Evolutionary conservation across 2,888 invertebrate genomes (phyloP), one percentile per base, ranked within the genome.

Genomic region (Diarsia brunnea): DNA sequence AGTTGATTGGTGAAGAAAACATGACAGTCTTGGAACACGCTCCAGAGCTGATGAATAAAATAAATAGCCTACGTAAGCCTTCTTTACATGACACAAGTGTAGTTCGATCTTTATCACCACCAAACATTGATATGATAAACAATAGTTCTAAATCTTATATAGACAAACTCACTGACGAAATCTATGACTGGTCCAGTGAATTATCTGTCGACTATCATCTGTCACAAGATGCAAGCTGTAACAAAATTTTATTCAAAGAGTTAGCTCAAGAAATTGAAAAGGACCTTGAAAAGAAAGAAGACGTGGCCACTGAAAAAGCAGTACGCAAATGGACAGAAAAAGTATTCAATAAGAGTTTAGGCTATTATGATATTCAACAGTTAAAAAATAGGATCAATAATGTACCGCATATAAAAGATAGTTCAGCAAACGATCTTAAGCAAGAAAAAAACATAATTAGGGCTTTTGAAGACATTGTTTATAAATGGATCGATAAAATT

Each of bases 21-120:
- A 85, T 84, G 21, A 81, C 87, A 51, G 87, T 89, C 2, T 84
- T 93, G 60, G 83, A 90, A 61, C 80, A 90, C 77, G 92, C 93
- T 12, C 78, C 88, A 3, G 90, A 91, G 2, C 82, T 95, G 19
- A 91, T 95, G 91, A 78, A 87, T 51, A 87, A 88, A 81, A 93
- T 95, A 27, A 87, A 80, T 69, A 90, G 74, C 63, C 82, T 95
- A 60, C 88, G 91, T n/a, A 84, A 89, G 19, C 92, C 93, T 8
- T 14, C 58, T 11, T 19, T 60, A 2, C 63, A 73, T 10, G 68
- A 31, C 47, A 53, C 11, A 43, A 45, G 38, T 31, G 66, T 38
- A 31, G 7, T 38, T 24, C 19, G 47, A 16, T n/a, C 58, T 45
- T 51, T 47, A 16, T 21, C 64, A 61, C 67, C 67, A 31, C 8